Evolutionary conservation across 1,140 invertebrate species (phyloP).

Genomic region (Babylonia areolata): DNA sequence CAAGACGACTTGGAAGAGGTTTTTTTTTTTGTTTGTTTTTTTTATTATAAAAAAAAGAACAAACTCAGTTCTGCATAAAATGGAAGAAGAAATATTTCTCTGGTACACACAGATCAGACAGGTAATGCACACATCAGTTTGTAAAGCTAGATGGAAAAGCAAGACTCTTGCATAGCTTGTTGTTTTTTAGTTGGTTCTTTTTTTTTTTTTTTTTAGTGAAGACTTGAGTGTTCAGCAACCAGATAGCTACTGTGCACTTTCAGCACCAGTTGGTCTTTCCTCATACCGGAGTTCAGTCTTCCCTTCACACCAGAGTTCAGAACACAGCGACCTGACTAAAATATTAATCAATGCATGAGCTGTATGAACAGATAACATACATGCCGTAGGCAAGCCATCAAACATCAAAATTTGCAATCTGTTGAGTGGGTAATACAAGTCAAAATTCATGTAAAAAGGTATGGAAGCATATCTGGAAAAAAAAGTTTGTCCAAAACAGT

Average conservation of each 20-base stretch:
- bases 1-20: too few relatives aligned
- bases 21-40: too few relatives aligned
- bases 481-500: neutral
- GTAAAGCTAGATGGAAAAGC: neutral
- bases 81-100: too few relatives aligned
- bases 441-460: neutral
- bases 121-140: too few relatives aligned
- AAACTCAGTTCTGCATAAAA: too few relatives aligned
- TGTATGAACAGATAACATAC: neutral
- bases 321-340: too few relatives aligned
- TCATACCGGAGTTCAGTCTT: neutral
- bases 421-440: neutral
- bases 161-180: neutral
- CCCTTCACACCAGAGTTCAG: neutral
- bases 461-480: slow-evolving; percentile 12
- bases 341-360: too few relatives aligned
- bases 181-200: too few relatives aligned
- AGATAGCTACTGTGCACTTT: neutral
- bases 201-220: neutral
- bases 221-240: neutral
- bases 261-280: neutral
- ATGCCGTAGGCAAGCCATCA: neutral
- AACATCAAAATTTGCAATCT: neutral
- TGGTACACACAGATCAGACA: too few relatives aligned
- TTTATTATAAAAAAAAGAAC: too few relatives aligned